Percentiles rank a stretch among this genome's conserved stretches.
These are phyloP conservation scores for Neosilurus mollespiculum DNA, from an alignment of 2,797 vertebrate genomes.

Conservation along the genomic window DNA sequence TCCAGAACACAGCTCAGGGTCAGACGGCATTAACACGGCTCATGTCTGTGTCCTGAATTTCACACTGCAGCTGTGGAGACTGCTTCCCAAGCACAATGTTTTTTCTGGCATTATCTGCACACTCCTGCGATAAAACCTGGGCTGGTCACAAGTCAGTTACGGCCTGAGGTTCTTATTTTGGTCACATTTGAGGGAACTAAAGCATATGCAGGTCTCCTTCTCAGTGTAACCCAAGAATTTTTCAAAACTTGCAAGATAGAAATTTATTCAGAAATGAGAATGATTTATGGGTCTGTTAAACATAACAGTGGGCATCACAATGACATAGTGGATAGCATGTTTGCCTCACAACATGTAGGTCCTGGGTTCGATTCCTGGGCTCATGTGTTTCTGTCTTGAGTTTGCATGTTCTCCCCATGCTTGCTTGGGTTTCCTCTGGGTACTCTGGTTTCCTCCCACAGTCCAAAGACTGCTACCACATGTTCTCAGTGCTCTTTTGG, in stretches of 20 bases:
- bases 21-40: constrained; percentile 33
- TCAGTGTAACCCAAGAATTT: not conserved
- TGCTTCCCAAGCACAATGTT: not conserved
- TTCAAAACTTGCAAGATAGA: not conserved
- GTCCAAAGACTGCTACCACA: too few species aligned
- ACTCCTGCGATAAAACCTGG: not conserved
- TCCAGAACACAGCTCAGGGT: constrained; percentile 39
- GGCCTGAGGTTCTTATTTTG: not conserved
- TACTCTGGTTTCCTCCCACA: too few species aligned
- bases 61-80: constrained; percentile 31
- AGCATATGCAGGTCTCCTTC: too few species aligned
- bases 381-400: too few species aligned
- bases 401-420: too few species aligned
- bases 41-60: constrained; percentile 3
- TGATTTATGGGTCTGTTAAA: not conserved
- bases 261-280: not conserved
- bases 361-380: too few species aligned
- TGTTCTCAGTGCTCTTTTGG: too few species aligned
- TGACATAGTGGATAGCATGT: too few species aligned
- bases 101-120: not conserved
- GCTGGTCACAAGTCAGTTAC: not conserved
- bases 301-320: too few species aligned
- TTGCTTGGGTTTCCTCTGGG: too few species aligned
- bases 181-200: not conserved
- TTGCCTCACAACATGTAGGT: too few species aligned